Evolutionary conservation across 2,113 vertebrate genomes (phyloP).

Genomic region (Pituophis catenifer): DNA sequence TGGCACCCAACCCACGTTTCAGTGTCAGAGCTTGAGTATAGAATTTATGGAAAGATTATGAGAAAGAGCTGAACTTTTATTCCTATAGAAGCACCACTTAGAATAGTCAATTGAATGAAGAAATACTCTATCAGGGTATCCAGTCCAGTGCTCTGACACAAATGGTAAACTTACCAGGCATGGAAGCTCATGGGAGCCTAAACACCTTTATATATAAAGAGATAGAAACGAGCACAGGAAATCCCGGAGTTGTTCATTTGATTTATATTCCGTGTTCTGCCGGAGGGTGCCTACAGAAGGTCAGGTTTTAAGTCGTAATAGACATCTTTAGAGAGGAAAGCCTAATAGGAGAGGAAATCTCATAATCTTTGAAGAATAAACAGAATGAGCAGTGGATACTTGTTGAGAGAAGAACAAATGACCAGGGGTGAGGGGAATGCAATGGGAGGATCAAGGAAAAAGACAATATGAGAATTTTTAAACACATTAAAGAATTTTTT

Average conservation of each 20-base stretch:
- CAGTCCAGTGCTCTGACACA: background rate
- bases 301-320: background rate
- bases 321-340: background rate
- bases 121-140: background rate
- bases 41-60: background rate
- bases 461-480: background rate
- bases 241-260: background rate
- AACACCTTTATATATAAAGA: background rate
- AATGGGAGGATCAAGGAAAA: background rate
- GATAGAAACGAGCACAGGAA: background rate
- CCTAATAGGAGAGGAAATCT: background rate
- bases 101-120: background rate
- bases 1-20: background rate
- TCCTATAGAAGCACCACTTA: background rate
- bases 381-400: background rate
- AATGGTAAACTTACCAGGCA: background rate
- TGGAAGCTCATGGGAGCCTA: background rate
- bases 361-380: background rate
- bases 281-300: background rate
- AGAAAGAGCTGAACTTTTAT: background rate
- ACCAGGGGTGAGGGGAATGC: background rate
- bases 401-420: background rate
- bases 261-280: background rate
- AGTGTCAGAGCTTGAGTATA: background rate
- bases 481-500: background rate